Percentiles rank a stretch among this genome's conserved stretches.
These are phyloP conservation scores for Minunthozetes semirufus DNA, from an alignment of 2,888 invertebrate species.

Conservation along the genomic window DNA sequence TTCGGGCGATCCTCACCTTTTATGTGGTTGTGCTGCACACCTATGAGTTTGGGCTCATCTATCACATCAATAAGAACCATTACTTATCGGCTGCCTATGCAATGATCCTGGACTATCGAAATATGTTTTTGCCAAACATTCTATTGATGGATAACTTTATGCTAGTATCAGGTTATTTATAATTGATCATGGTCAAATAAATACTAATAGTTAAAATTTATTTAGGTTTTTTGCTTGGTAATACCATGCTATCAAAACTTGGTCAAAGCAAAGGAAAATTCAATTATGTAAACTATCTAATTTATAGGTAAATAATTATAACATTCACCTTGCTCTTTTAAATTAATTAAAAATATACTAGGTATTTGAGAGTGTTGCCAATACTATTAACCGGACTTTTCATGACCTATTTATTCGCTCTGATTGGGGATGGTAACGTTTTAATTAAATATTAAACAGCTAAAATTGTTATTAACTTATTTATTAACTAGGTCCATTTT, in stretches of 20 bases:
- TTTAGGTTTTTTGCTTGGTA: not conserved
- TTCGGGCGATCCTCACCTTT: not conserved
- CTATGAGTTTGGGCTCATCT: not conserved
- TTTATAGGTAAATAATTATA: not conserved
- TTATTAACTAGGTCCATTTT: not conserved
- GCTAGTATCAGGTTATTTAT: not conserved
- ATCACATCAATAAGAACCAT: not conserved
- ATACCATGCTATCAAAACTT: not conserved
- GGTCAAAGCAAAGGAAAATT: not conserved
- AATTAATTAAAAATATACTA: not conserved
- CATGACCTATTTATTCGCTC: not conserved
- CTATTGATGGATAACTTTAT: conserved; percentile 1
- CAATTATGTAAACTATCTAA: not conserved
- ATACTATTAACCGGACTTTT: not conserved
- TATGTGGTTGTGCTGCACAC: not conserved
- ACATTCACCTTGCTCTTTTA: too few species aligned
- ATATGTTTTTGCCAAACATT: not conserved
- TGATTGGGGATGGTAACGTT: not conserved
- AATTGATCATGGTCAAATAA: too few species aligned
- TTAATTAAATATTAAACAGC: not conserved
- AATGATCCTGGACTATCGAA: not conserved
- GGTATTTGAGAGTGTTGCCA: not conserved
- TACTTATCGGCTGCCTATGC: not conserved
- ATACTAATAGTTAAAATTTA: not conserved
- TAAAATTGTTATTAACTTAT: not conserved